Conservation (phyloP, 1,140 invertebrate genomes). For the Papilio glaucus region DNA sequence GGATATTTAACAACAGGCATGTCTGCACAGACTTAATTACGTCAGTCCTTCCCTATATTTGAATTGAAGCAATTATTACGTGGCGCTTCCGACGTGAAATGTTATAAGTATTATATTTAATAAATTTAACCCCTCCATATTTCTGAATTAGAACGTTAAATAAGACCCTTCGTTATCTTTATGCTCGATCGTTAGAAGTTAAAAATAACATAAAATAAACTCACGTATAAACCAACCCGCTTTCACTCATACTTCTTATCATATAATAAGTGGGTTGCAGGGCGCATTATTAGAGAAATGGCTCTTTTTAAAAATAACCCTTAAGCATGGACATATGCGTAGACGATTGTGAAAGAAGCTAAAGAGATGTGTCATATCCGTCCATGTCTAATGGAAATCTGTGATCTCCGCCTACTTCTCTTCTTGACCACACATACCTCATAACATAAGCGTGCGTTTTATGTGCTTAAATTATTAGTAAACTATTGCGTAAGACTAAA, state of each 20-base stretch:
- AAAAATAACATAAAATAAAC: no score
- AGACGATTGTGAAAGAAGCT: not conserved
- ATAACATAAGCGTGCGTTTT: no score
- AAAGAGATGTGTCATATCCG: not conserved
- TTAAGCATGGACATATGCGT: no score
- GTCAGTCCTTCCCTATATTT: not conserved
- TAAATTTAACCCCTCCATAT: not conserved
- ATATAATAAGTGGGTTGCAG: no score
- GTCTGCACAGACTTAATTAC: not conserved
- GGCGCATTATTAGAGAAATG: no score
- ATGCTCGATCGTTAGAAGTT: not conserved
- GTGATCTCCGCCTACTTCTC: no score
- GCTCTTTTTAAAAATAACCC: no score
- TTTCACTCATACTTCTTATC: no score
- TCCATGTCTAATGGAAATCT: no score
- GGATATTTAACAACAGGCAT: not conserved
- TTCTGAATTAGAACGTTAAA: not conserved
- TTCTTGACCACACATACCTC: no score
- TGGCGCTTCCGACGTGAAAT: not conserved
- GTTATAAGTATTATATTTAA: constrained; percentile 11
- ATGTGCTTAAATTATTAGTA: no score
- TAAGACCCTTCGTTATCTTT: not conserved
- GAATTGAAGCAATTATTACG: not conserved
- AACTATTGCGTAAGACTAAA: no score
- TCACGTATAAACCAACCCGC: not conserved